phyloP scores from a whole-genome alignment of 2,888 invertebrate genomes.

The Eucriotettix oculatus region DNA sequence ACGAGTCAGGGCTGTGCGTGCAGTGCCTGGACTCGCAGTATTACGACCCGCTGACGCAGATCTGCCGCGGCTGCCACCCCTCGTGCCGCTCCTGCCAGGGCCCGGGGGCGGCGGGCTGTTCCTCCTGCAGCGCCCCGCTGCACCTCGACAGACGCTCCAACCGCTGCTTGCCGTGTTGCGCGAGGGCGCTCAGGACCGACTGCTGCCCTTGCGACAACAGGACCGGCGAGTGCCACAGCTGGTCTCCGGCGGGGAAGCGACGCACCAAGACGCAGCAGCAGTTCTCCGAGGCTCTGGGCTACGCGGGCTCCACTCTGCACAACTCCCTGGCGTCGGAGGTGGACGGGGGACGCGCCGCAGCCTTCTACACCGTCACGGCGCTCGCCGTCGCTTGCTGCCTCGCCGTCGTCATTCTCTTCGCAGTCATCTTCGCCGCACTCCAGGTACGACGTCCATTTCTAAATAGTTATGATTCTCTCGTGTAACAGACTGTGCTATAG shows the following conservation, averaged over 20 bases:
- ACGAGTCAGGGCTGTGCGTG: constrained; percentile 12
- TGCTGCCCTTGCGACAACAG: constrained; percentile 16
- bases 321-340: not conserved
- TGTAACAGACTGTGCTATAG: too few relatives aligned
- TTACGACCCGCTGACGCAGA: constrained; percentile 8
- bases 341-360: not conserved
- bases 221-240: not conserved
- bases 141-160: constrained; percentile 17
- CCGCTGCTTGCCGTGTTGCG: constrained; percentile 18
- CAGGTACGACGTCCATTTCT: not conserved
- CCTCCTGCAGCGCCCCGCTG: constrained; percentile 16
- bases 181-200: constrained; percentile 9
- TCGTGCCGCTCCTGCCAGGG: constrained; percentile 17
- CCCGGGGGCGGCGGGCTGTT: constrained; percentile 13
- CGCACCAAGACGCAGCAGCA: not conserved
- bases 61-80: constrained; percentile 15
- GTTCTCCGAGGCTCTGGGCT: not conserved
- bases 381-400: not conserved
- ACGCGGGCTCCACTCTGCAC: not conserved
- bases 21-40: constrained; percentile 14
- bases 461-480: too few relatives aligned
- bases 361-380: not conserved
- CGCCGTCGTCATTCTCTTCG: not conserved
- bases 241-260: not conserved
- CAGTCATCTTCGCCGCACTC: not conserved